phyloP scores from a whole-genome alignment of 2,113 vertebrate species.

The Corynorhinus townsendii region DNA sequence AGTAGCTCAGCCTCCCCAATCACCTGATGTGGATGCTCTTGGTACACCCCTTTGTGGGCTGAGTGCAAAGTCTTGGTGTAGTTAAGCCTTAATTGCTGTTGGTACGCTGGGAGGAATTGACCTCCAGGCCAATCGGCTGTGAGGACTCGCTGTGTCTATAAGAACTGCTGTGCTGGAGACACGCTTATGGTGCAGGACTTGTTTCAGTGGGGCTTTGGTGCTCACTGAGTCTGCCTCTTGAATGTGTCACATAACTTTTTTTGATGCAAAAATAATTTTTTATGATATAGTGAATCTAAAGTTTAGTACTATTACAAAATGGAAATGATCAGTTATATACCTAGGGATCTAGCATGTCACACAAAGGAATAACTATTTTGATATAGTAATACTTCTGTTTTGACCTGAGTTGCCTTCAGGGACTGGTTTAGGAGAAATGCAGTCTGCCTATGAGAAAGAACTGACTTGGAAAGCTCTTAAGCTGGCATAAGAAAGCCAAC shows the following conservation, averaged over 20 bases:
- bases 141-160: no score
- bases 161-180: no score
- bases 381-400: slow-evolving; percentile 59
- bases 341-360: slow-evolving; percentile 75
- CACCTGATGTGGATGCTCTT: no score
- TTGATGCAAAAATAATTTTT: slow-evolving; percentile 88
- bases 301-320: slow-evolving; percentile 84
- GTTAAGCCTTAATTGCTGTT: no score
- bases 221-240: no score
- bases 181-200: no score
- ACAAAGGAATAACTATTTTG: slow-evolving; percentile 80
- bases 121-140: no score
- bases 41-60: no score
- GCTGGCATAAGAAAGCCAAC: background rate
- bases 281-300: slow-evolving; percentile 82
- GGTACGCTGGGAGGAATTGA: no score
- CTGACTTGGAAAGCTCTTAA: background rate
- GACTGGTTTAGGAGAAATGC: background rate
- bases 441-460: background rate
- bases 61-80: no score
- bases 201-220: no score
- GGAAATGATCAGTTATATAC: slow-evolving; percentile 82
- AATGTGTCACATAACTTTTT: slow-evolving; percentile 32
- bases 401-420: background rate
- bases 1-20: no score